Base-by-base conservation (phyloP, 2,113 vertebrate genomes). In the Microcebus jonahi region DNA sequence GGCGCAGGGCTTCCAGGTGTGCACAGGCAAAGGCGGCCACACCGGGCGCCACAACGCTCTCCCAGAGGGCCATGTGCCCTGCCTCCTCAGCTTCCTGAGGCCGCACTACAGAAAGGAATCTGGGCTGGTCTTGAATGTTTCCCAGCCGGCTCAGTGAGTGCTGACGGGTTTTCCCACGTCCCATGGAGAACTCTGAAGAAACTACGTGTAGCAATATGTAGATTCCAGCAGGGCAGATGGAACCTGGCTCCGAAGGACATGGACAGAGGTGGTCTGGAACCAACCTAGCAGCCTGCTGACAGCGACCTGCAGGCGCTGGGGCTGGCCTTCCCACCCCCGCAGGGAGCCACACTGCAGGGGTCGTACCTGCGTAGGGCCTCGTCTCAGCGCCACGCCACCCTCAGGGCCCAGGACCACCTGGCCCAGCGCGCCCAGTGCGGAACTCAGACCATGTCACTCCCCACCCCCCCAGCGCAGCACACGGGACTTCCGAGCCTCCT, bases 161-260 rank as follows among this genome's bases (percentile, higher is more conserved):
- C 23, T 39, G n/a, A 23, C 5, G 18, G 21, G 4, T 13, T 45
- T 11, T 18, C 57, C 48, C 61, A 50, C 1, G 8, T 5, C 82
- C 63, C 17, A 73, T 25, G 34, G 53, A 50, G 6, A 9, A 29
- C 67, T 48, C 53, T 3, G 6, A 13, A 39, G 39, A 34, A 6
- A 4, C 55, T 11, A 8, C 0, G 27, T 1, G 14, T 20, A 1
- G 9, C 0, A n/a, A 21, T 6, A 3, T 0, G 3, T 20, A 7
- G 21, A 11, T 13, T 17, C 36, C 27, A 6, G 31, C 45, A 23
- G 39, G 34, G n/a, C 25, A 57, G 53, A 31, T 7, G 6, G 20
- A 20, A 20, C 55, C 0, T 5, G 36, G 36, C 18, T n/a, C 36
- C 77, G 1, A 1, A 18, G 73, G 0, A 29, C 53, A 8, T 48